Percentiles rank a stretch among this genome's conserved stretches.
These are phyloP conservation scores for Vicugna pacos DNA, from an alignment of 2,113 vertebrate genomes.

Conservation along the genomic window DNA sequence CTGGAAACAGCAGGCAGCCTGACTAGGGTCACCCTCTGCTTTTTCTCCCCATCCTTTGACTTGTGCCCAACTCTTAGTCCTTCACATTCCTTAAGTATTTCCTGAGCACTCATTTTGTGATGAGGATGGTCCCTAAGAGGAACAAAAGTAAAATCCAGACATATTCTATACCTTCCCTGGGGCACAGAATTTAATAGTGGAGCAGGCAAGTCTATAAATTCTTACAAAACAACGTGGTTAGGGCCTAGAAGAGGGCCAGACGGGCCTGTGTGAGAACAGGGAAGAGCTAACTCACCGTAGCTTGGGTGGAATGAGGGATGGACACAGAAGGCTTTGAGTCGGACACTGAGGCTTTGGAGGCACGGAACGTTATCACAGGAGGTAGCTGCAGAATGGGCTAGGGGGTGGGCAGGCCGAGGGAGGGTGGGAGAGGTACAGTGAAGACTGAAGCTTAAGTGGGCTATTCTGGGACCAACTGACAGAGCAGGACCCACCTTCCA, in stretches of 20 bases:
- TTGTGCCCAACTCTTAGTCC: not conserved
- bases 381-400: not conserved
- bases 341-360: not conserved
- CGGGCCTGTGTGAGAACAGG: not conserved
- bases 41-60: not conserved
- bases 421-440: not conserved
- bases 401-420: not conserved
- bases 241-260: not conserved
- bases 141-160: not conserved
- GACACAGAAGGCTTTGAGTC: not conserved
- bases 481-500: accelerated
- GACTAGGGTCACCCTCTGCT: not conserved
- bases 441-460: not conserved
- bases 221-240: not conserved
- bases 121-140: not conserved
- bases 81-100: not conserved
- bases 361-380: not conserved
- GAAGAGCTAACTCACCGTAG: not conserved
- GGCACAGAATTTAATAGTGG: not conserved
- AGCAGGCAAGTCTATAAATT: not conserved
- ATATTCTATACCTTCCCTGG: not conserved
- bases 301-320: not conserved
- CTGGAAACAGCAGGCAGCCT: accelerated
- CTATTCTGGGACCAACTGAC: not conserved
- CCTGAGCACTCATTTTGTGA: not conserved